Conservation (phyloP, 2,888 invertebrate species). For the Nomada hirtipes region DNA sequence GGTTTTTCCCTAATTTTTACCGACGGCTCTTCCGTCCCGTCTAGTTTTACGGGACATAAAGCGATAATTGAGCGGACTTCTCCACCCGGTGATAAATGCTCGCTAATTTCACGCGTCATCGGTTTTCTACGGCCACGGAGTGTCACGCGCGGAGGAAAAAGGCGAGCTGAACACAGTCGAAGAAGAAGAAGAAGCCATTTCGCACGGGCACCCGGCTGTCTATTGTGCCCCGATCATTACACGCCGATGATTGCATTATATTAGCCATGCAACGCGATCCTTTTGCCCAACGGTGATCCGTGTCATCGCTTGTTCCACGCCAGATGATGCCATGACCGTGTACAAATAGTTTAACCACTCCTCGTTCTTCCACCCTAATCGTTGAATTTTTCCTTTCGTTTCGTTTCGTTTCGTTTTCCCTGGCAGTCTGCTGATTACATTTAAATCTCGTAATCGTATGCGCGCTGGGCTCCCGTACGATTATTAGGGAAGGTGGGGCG, state of each 20-base stretch:
- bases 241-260: conserved; percentile 80
- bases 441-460: conserved; percentile 27
- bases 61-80: conserved; percentile 57
- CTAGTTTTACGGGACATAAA: conserved; percentile 63
- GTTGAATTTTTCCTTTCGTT: not conserved
- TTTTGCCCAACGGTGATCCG: conserved; percentile 78
- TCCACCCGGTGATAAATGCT: conserved; percentile 72
- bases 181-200: conserved; percentile 67
- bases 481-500: not conserved
- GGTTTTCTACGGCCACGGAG: conserved; percentile 77
- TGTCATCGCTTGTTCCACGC: conserved; percentile 59
- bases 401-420: not conserved
- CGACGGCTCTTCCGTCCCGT: not conserved
- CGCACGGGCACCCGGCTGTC: conserved; percentile 57
- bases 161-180: conserved; percentile 68
- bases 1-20: conserved; percentile 35
- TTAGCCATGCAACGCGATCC: conserved; percentile 78
- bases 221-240: conserved; percentile 74
- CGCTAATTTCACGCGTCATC: conserved; percentile 83
- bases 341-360: conserved; percentile 35
- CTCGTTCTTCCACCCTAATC: not conserved
- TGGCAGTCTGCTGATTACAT: not conserved
- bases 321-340: conserved; percentile 52
- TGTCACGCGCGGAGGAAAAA: conserved; percentile 63
- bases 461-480: not conserved